Base-by-base conservation (phyloP, 2,888 invertebrate species). In the Pilophorus perplexus region DNA sequence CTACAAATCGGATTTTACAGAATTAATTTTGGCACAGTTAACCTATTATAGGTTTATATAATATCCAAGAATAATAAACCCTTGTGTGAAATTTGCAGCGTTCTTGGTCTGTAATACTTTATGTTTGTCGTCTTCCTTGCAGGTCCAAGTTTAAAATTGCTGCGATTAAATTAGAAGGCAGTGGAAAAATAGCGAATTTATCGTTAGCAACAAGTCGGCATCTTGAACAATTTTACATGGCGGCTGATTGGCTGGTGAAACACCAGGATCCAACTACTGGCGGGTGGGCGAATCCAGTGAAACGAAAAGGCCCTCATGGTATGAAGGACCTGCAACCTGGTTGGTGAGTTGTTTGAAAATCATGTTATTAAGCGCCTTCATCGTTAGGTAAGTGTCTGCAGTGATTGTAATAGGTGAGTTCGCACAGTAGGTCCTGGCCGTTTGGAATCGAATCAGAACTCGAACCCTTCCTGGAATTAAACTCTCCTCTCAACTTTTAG, bases 241-340 rank as follows among this genome's bases (percentile, higher is more conserved):
- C 96, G 8, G 93, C 93, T 48, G 85, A 90, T 73, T 99, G 97
- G 97, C 89, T 98, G 76, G 86, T 92, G 44, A 80, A 82, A 25
- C 84, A 89, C 78, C 98, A 98, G 80, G 89, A 95, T 75, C 76
- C 81, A 60, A 82, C 83, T 72, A 84, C 86, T 18, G 98, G 98
- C 50, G 98, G 96, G 69, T 98, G 97, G 94, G 84, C 92, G 52
- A 92, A 94, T 75, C 90, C 90, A 59, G 95, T 94, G 52, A 83
- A 84, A 66, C 81, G 94, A 75, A 86, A 83, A 79, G 71, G 71
- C 2, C 85, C 86, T 1, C 80, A 85, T 48, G 87, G 88, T 22
- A 87, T 89, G 77, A 83, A 85, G 5, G 88, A 89, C 72, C 82
- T 97, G 52, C 81, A 83, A 72, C 88, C 93, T 1, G 94, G 94